Conservation (phyloP, 2,113 vertebrate species). For the Chamaetylas fuelleborni region DNA sequence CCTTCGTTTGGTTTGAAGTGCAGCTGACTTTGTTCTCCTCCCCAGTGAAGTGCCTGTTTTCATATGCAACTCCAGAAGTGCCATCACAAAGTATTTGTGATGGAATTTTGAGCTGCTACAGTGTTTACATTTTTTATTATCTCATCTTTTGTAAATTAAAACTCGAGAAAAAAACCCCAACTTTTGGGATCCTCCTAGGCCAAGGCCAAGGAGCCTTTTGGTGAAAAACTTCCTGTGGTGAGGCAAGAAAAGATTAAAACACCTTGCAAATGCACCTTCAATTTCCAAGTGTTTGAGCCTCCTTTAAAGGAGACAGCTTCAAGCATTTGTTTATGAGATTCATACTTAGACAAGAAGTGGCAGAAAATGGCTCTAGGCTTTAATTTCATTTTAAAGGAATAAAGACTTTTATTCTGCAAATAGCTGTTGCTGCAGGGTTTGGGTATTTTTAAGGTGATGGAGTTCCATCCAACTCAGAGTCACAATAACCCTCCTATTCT, state of each 20-base stretch:
- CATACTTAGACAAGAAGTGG: not conserved
- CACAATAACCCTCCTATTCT: conserved; percentile 11
- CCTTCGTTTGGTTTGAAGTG: not conserved
- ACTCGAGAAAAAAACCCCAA: accelerated
- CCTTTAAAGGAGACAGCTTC: not conserved
- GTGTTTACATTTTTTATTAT: not conserved
- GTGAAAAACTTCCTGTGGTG: not conserved
- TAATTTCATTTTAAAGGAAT: not conserved
- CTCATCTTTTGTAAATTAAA: not conserved
- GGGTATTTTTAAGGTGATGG: not conserved
- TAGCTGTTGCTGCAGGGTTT: not conserved
- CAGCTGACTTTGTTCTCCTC: conserved; percentile 13
- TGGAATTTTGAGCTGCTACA: not conserved
- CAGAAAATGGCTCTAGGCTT: not conserved
- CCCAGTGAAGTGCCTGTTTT: not conserved
- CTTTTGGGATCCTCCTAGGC: not conserved
- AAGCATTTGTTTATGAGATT: not conserved
- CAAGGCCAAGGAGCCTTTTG: not conserved
- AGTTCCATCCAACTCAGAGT: not conserved
- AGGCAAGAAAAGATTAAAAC: not conserved
- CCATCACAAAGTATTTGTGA: not conserved
- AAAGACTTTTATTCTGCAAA: not conserved
- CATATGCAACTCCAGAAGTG: not conserved
- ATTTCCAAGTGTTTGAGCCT: not conserved
- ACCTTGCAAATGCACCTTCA: not conserved